Base-by-base conservation (phyloP, 2,888 invertebrate genomes). In the Calameuta filiformis region DNA sequence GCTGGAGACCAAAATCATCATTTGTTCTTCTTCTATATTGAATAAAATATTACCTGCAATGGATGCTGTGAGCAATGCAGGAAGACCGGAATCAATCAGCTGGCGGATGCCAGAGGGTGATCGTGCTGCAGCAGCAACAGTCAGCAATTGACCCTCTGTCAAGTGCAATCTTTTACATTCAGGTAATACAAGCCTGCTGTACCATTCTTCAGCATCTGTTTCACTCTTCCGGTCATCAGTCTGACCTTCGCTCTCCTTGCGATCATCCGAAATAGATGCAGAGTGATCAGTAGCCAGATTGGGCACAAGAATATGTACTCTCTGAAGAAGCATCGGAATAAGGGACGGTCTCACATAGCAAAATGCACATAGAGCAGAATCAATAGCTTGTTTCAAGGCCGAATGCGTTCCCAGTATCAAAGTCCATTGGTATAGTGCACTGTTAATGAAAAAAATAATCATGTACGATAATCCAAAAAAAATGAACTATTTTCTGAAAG, bases 341-440 rank as follows among this genome's bases (percentile, higher is more conserved):
- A 96, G 92, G 81, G 95, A 95, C 0, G 97, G 96, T 84, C 95
- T 94, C 40, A 97, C 96, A 91, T 95, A 96, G 91, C 97, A 98
- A 88, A 97, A 93, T 6, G 97, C 95, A 90, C 98, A 98, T 75
- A 98, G 92, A 77, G 97, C 94, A 87, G 96, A 95, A 92, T 98
- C 97, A n/a, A 98, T 94, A 0, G 97, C 94, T 86, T 95, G 95
- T 92, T 98, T 98, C 76, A 98, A 92, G 1, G 96, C 94, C 77
- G 95, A 94, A 78, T 95, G 94, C 71, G 94, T 94, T 31, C 94
- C 94, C 73, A 96, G 92, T n/a, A 93, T 93, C 77, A 94, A 93
- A 33, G 96, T 95, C 96, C 98, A 97, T 76, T 94, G 94, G 90
- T 95, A 96, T 35, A 98, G 92, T 0, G 94, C 93, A 83, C 94